Percentiles rank a stretch among this genome's conserved stretches.
Evolutionary conservation across 1,140 invertebrate genomes (phyloP).

Genomic region (Bombus terrestris): DNA sequence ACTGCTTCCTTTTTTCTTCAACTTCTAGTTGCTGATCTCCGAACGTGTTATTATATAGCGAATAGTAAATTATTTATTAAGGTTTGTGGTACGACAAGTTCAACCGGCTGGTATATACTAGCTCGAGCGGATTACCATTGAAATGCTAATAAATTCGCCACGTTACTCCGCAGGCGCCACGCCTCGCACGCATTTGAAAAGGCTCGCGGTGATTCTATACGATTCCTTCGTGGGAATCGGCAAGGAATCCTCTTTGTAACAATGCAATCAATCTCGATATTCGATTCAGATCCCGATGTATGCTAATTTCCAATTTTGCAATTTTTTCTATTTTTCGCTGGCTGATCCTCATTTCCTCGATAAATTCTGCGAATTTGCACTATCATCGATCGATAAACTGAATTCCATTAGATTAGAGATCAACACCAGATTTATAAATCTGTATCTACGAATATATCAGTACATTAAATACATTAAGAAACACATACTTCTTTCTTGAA

Average conservation of each 20-base stretch:
- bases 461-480: no score
- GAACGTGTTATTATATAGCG: neutral
- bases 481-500: neutral
- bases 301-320: neutral
- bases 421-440: no score
- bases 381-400: neutral
- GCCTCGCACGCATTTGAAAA: conserved; percentile 34
- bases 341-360: neutral
- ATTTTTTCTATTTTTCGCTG: neutral
- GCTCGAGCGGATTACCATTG: conserved; percentile 47
- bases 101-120: conserved; percentile 7
- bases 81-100: neutral
- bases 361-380: neutral
- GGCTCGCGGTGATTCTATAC: neutral
- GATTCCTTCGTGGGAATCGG: neutral
- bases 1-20: neutral
- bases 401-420: no score
- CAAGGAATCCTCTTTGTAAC: neutral
- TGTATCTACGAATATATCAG: no score
- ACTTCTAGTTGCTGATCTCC: neutral
- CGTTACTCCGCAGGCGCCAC: conserved; percentile 4
- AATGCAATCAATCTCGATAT: neutral
- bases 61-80: conserved; percentile 51
- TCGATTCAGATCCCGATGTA: neutral
- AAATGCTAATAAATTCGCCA: conserved; percentile 62